Conservation (phyloP, 2,113 vertebrate species). For the Cavia aperea region DNA sequence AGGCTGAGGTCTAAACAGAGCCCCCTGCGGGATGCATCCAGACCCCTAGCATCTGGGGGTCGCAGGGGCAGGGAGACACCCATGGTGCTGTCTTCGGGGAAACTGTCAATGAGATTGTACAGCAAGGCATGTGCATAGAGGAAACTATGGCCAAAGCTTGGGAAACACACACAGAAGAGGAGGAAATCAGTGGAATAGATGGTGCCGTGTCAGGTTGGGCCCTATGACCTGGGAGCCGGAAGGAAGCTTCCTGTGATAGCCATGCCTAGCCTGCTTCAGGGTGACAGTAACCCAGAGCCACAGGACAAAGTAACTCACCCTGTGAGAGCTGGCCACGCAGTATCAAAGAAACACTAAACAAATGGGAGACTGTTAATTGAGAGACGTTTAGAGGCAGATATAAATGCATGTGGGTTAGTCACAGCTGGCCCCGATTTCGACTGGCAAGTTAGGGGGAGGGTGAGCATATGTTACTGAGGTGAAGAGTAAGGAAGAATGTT, state of each 20-base stretch:
- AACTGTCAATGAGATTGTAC: neutral
- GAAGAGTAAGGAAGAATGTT: neutral
- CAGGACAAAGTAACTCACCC: neutral
- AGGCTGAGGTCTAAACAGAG: neutral
- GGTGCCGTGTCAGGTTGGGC: neutral
- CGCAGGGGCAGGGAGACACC: fast-evolving
- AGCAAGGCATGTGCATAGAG: neutral
- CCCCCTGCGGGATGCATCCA: neutral
- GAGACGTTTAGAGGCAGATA: neutral
- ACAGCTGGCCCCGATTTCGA: neutral
- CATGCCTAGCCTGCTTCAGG: neutral
- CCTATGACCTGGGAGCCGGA: neutral
- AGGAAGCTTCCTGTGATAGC: neutral
- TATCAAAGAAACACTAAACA: neutral
- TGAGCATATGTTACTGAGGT: neutral
- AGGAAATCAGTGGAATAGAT: neutral
- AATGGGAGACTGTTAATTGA: neutral
- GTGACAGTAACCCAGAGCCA: fast-evolving
- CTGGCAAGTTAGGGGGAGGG: neutral
- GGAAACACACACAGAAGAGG: neutral
- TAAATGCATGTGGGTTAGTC: no score
- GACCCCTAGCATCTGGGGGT: fast-evolving
- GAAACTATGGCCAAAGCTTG: no score
- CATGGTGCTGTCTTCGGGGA: neutral
- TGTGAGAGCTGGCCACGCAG: neutral